Evolutionary conservation across 2,888 invertebrate genomes (phyloP).

Genomic region (Sinhomidia bicolor): DNA sequence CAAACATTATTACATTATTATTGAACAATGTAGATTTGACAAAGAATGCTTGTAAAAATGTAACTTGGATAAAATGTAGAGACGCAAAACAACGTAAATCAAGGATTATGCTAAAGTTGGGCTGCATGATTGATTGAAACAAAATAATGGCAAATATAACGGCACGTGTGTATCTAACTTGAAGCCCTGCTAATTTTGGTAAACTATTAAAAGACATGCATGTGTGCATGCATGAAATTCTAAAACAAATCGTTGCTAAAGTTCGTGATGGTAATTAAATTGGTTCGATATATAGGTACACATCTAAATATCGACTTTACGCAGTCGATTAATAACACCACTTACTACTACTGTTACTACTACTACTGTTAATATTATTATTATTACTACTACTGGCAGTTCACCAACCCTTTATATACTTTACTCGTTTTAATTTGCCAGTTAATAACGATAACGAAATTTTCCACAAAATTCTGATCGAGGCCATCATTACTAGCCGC

Average conservation of each 20-base stretch:
- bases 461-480: slow-evolving; percentile 48
- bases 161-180: too few relatives aligned
- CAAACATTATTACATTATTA: not conserved
- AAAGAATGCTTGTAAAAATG: not conserved
- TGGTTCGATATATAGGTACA: not conserved
- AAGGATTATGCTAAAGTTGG: not conserved
- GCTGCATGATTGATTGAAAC: not conserved
- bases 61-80: not conserved
- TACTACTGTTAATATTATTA: too few relatives aligned
- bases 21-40: not conserved
- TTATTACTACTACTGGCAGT: slow-evolving; percentile 55
- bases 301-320: too few relatives aligned
- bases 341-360: not conserved
- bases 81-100: slow-evolving; percentile 10
- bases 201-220: too few relatives aligned
- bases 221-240: not conserved
- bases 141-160: too few relatives aligned
- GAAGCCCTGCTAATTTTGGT: not conserved
- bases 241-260: slow-evolving; percentile 15
- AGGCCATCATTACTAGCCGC: slow-evolving; percentile 40
- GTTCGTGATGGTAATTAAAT: not conserved
- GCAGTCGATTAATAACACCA: not conserved
- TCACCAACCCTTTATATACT: slow-evolving; percentile 53
- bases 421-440: not conserved
- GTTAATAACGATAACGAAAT: not conserved